Conservation (phyloP, 2,797 vertebrate genomes). For the Enteromius trimaculatus region DNA sequence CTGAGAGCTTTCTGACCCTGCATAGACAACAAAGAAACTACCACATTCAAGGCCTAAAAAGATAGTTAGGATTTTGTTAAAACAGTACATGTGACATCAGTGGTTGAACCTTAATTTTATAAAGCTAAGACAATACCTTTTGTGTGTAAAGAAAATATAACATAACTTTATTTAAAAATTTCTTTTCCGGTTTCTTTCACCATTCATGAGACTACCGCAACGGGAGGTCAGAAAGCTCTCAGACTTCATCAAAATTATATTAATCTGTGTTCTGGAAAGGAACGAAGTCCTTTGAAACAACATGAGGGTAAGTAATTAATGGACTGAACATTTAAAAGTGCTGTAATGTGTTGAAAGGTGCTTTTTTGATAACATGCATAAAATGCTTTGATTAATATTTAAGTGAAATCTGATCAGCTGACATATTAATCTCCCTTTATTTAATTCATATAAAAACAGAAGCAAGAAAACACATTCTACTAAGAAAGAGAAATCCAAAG, state of each 20-base stretch:
- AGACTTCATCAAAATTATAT: not conserved
- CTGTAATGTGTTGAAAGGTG: not conserved
- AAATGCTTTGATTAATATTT: not conserved
- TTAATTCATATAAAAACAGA: not conserved
- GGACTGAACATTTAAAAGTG: not conserved
- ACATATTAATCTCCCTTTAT: not conserved
- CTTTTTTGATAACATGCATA: not conserved
- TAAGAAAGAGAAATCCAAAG: not conserved
- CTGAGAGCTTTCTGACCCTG: not conserved
- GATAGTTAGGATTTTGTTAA: not conserved
- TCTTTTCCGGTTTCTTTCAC: not conserved
- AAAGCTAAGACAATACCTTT: not conserved
- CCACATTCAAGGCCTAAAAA: not conserved
- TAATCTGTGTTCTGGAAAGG: not conserved
- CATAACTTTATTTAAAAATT: not conserved
- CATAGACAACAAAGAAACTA: not conserved
- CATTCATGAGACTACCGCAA: not conserved
- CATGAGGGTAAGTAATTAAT: not conserved
- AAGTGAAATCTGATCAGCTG: not conserved
- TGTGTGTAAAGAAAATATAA: not conserved
- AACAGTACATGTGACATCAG: not conserved
- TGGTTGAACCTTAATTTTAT: not conserved
- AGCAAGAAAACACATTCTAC: not conserved
- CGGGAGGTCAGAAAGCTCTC: not conserved
- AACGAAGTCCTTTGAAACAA: not conserved